Base-by-base conservation (phyloP, 1,140 invertebrate species). In the Drosophila willistoni region DNA sequence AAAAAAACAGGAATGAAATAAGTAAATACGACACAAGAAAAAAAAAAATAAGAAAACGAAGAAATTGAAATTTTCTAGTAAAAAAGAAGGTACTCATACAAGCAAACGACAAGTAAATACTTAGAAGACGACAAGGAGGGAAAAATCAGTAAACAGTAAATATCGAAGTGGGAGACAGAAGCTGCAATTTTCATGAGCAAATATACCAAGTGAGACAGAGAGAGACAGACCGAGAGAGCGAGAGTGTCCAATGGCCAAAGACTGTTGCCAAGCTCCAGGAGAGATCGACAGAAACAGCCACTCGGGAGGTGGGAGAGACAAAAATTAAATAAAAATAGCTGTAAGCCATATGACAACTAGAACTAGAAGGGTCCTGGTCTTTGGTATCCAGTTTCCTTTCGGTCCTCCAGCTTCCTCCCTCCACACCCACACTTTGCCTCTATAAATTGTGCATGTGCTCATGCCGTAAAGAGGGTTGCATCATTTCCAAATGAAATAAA, bases 401-500 rank as follows among this genome's bases (percentile, higher is more conserved):
- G 54, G 22, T 29, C 71, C 71, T 44, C 42, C 42, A 44, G 12
- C 42, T 12, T 51, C 17, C 44, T n/a, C n/a, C n/a, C n/a, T n/a
- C 44, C 17, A 3, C 44, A 7, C 17, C 1, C 44, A 7, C 19
- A 4, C 44, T 12, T 22, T 7, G 17, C 7, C 44, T 51, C 44
- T 51, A 51, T 51, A 51, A 51, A 51, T 22, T 54, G 29, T 36
- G 47, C 34, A 22, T 13, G 13, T 65, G 63, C 14, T 51, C 66
- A 73, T 70, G 71, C 60, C 59, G 63, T 61, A 67, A 78, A 67
- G 73, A 44, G 22, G 55, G 34, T 73, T 89, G 84, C 84, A 89
- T 87, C 79, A 83, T 80, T 83, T 87, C 75, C 84, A 84, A 89
- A 89, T 87, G 84, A 87, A 87, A 87, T 87, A 84, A 87, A 87